Evolutionary conservation across 2,888 invertebrate species (phyloP).

Genomic region (Agriopis leucophaearia): DNA sequence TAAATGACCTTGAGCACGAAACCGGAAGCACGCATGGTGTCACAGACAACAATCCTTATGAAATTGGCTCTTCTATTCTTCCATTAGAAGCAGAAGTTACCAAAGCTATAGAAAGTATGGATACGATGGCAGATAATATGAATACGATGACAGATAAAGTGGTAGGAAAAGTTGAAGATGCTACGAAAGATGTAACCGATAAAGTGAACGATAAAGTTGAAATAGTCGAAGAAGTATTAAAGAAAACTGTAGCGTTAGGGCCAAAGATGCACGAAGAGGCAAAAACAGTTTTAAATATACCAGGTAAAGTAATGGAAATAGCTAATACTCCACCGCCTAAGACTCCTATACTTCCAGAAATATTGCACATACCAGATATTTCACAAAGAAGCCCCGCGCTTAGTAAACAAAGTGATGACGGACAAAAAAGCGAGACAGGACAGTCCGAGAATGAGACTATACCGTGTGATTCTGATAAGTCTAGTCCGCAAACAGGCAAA

Average conservation of each 20-base stretch:
- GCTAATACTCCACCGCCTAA: constrained; percentile 79
- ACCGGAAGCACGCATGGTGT: constrained; percentile 69
- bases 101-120: constrained; percentile 59
- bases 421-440: constrained; percentile 76
- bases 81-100: constrained; percentile 52
- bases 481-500: constrained; percentile 77
- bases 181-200: constrained; percentile 52
- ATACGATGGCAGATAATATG: constrained; percentile 52
- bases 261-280: constrained; percentile 67
- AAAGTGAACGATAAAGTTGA: constrained; percentile 65
- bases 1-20: constrained; percentile 80
- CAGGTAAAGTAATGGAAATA: constrained; percentile 68
- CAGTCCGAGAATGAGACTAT: constrained; percentile 84
- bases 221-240: constrained; percentile 70
- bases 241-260: constrained; percentile 66
- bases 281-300: constrained; percentile 69
- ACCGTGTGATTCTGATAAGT: constrained; percentile 81
- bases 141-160: constrained; percentile 38
- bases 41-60: constrained; percentile 67
- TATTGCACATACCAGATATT: constrained; percentile 76
- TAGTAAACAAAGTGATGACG: constrained; percentile 79
- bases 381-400: constrained; percentile 74
- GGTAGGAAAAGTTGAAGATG: constrained; percentile 56
- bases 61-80: constrained; percentile 44
- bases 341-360: constrained; percentile 75